These are phyloP conservation scores for Myocastor coypus DNA, from an alignment of 2,113 vertebrate genomes.

Conservation along the genomic window DNA sequence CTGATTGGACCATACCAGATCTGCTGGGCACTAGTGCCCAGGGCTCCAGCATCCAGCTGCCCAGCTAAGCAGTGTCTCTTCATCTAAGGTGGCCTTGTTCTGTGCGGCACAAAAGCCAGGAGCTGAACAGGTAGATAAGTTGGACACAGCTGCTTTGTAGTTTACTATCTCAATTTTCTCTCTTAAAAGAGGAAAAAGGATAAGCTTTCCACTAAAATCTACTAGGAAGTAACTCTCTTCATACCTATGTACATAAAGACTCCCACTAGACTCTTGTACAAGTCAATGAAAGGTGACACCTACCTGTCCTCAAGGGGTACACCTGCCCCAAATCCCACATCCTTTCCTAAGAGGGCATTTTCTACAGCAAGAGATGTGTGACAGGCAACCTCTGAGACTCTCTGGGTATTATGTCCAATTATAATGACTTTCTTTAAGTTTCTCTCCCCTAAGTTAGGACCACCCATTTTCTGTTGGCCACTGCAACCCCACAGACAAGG, in stretches of 20 bases:
- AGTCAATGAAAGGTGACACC: background rate
- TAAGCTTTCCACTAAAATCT: slow-evolving; percentile 14
- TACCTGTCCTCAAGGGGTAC: background rate
- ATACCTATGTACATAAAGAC: background rate
- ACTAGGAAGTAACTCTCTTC: background rate
- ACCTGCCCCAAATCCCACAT: background rate
- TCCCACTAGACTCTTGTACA: background rate
- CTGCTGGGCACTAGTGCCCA: background rate
- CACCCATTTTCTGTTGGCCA: background rate
- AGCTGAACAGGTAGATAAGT: background rate
- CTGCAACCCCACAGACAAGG: background rate
- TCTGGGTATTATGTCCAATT: background rate
- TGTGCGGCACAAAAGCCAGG: background rate
- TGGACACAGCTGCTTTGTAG: background rate
- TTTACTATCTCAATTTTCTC: background rate
- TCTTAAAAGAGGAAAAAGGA: background rate
- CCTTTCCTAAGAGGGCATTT: background rate
- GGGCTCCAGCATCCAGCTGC: background rate
- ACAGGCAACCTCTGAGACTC: background rate
- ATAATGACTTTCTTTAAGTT: background rate
- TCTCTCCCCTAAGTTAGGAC: background rate
- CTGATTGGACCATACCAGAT: background rate
- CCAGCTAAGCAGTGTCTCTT: background rate
- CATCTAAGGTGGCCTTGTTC: background rate
- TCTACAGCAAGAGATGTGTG: background rate